Conservation (phyloP, 1,140 invertebrate species). For the Pogonomyrmex californicus region DNA sequence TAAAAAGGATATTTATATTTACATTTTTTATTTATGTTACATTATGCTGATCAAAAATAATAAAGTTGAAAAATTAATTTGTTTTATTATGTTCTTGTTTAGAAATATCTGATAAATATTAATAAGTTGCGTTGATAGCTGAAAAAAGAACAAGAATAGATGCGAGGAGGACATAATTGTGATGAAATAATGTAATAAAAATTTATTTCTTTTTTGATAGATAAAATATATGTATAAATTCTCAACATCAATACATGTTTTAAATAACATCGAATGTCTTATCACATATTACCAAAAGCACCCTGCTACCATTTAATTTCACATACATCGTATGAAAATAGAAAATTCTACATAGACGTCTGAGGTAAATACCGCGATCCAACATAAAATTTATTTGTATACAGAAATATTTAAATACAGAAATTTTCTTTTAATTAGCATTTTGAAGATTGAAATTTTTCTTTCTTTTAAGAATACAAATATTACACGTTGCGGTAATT, state of each 20-base stretch:
- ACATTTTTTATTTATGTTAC: constrained; percentile 8
- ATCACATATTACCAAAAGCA: constrained; percentile 73
- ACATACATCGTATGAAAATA: constrained; percentile 75
- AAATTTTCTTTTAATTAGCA: constrained; percentile 32
- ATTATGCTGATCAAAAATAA: not conserved
- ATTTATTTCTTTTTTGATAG: constrained; percentile 74
- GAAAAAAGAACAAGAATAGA: constrained; percentile 20
- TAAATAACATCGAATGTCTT: constrained; percentile 67
- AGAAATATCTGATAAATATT: constrained; percentile 17
- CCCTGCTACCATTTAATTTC: constrained; percentile 65
- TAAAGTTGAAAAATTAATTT: constrained; percentile 23
- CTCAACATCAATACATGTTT: constrained; percentile 72
- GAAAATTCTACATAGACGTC: constrained; percentile 76
- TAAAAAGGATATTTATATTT: not conserved
- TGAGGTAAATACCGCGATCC: constrained; percentile 71
- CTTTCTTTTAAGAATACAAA: constrained; percentile 27
- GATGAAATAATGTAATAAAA: constrained; percentile 71
- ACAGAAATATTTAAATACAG: constrained; percentile 63
- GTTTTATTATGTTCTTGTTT: too few species aligned
- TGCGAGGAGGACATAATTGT: constrained; percentile 30
- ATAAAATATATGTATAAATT: constrained; percentile 77
- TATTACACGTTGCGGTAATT: constrained; percentile 27
- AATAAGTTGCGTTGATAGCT: constrained; percentile 3
- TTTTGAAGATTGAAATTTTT: not conserved
- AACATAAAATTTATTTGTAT: too few species aligned